A percentile compares a stretch with the other conserved stretches of the same genome.
phyloP scores from a whole-genome alignment of 2,113 vertebrate species.

The Phasianus colchicus region DNA sequence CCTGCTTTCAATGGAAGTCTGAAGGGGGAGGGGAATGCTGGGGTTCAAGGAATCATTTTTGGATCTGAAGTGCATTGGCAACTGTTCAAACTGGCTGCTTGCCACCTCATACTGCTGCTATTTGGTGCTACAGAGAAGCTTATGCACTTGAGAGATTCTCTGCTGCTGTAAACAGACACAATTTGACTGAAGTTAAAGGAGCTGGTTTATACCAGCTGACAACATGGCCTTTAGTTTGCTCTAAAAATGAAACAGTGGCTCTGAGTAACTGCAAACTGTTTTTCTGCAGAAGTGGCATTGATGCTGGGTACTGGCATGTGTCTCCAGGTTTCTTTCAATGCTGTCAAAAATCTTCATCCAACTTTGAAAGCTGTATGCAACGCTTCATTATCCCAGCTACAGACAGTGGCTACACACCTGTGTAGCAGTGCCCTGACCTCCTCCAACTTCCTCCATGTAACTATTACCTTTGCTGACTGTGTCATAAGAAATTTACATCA shows the following conservation, averaged over 20 bases:
- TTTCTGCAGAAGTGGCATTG: neutral
- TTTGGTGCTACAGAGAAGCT: constrained; percentile 3
- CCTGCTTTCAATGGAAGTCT: constrained; percentile 35
- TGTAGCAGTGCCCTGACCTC: neutral
- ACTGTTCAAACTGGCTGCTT: constrained; percentile 13
- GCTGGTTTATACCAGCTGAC: neutral
- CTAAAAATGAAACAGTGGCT: neutral
- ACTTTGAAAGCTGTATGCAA: neutral
- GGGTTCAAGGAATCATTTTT: constrained; percentile 35
- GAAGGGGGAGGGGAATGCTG: constrained; percentile 6
- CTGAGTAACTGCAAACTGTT: neutral
- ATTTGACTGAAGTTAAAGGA: neutral
- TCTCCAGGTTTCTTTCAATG: neutral
- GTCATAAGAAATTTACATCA: neutral
- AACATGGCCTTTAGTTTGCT: neutral
- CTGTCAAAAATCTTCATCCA: neutral
- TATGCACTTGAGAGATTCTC: constrained; percentile 1
- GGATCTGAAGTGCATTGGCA: constrained; percentile 10
- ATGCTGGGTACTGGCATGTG: neutral
- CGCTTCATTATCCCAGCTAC: neutral
- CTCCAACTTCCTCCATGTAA: neutral
- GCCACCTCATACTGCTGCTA: constrained; percentile 30
- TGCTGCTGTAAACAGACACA: constrained; percentile 3
- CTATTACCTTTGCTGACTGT: neutral
- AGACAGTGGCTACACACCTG: neutral